Evolutionary conservation across 2,888 invertebrate genomes (phyloP).

Genomic region (Trisateles emortualis): DNA sequence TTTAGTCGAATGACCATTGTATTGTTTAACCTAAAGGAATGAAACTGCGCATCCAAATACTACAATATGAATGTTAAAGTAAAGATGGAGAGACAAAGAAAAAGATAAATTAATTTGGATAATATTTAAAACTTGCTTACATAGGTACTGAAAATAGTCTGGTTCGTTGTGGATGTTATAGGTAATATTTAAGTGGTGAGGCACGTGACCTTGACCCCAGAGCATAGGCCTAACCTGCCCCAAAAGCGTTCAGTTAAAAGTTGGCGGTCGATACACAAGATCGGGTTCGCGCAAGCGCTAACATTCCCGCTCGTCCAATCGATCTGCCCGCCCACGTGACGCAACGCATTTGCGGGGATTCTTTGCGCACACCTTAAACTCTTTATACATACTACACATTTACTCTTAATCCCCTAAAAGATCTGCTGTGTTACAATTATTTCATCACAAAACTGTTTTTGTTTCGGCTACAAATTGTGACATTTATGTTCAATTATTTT

Average conservation of each 20-base stretch:
- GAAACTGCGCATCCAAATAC: neutral
- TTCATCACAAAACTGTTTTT: neutral
- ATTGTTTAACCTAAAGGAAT: neutral
- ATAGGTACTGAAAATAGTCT: neutral
- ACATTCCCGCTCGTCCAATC: slow-evolving; percentile 68
- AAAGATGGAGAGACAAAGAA: neutral
- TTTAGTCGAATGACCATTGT: neutral
- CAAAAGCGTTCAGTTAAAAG: slow-evolving; percentile 82
- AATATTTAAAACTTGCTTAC: neutral
- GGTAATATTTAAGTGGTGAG: slow-evolving; percentile 42
- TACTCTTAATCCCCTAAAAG: slow-evolving; percentile 28
- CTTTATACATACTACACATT: slow-evolving; percentile 52
- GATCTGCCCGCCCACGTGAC: slow-evolving; percentile 85
- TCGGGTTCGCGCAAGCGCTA: slow-evolving; percentile 79
- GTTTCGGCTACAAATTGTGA: no score
- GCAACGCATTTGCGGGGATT: slow-evolving; percentile 84
- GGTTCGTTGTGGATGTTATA: slow-evolving; percentile 11
- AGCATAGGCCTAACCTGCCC: slow-evolving; percentile 87
- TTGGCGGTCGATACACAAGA: slow-evolving; percentile 80
- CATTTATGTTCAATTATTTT: no score
- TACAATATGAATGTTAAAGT: neutral
- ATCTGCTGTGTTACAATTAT: slow-evolving; percentile 1
- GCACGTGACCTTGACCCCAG: slow-evolving; percentile 85
- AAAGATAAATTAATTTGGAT: neutral
- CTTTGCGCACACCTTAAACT: slow-evolving; percentile 71